Evolutionary conservation across 2,888 invertebrate genomes (phyloP).

Genomic region (Atrina japonica): DNA sequence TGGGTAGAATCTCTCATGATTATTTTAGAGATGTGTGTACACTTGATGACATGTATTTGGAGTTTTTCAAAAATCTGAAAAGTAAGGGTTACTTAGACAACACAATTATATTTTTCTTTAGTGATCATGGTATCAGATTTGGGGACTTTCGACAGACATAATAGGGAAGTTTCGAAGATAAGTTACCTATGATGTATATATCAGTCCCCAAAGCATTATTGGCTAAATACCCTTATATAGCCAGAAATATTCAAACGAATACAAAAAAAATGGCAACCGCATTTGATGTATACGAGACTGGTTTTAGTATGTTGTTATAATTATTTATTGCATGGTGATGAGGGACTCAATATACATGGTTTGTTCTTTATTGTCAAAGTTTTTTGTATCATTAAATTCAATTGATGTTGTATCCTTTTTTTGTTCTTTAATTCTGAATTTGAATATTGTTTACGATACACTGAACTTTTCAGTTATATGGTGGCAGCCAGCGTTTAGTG

Average conservation of each 20-base stretch:
- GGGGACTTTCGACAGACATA: conserved; percentile 90
- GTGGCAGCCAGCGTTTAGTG: too few relatives aligned
- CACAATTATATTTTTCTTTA: conserved; percentile 82
- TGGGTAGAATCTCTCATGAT: conserved; percentile 91
- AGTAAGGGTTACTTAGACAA: conserved; percentile 57
- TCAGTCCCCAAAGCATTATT: conserved; percentile 88
- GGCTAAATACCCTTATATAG: conserved; percentile 84
- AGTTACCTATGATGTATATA: conserved; percentile 90
- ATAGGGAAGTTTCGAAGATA: conserved; percentile 89
- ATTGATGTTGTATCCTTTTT: too few relatives aligned
- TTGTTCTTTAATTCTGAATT: too few relatives aligned
- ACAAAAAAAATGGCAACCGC: conserved; percentile 87
- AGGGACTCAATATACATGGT: too few relatives aligned
- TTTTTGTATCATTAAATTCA: too few relatives aligned
- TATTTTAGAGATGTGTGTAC: conserved; percentile 88
- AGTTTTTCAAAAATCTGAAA: conserved; percentile 83
- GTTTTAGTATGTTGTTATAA: too few relatives aligned
- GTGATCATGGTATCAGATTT: conserved; percentile 95
- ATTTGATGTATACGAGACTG: conserved; percentile 91
- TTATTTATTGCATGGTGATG: too few relatives aligned
- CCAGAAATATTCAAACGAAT: conserved; percentile 86
- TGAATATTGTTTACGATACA: too few relatives aligned
- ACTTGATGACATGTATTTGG: conserved; percentile 86
- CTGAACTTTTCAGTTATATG: too few relatives aligned
- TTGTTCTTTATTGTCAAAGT: too few relatives aligned